Base-by-base conservation (phyloP, 2,113 vertebrate species). In the Pseudorasbora parva region DNA sequence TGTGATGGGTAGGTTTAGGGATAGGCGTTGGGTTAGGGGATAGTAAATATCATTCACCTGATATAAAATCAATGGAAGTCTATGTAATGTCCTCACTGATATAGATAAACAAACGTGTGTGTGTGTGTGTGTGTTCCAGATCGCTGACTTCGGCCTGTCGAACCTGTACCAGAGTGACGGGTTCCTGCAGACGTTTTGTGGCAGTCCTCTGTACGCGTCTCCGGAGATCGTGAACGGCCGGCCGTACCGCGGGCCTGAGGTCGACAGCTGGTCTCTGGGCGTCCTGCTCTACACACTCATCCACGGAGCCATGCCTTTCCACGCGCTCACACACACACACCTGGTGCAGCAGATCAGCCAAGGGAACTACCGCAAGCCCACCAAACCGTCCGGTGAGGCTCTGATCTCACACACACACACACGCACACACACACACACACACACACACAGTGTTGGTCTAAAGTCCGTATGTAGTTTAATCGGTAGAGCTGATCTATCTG, bases 191-290 rank as follows among this genome's bases (percentile, higher is more conserved):
- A 99, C 98, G 0, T 99, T 95, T 89, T 99, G 98, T 0, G 98
- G 98, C 51, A 99, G 98, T 82, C 98, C 98, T 0, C 93, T 99
- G 60, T 99, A 99, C 0, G 98, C 98, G 0, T 99, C 98, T 0
- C 98, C 98, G 0, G 98, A 99, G 91, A 99, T 99, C 1, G 95
- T 99, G 85, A 98, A 99, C 0, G 98, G 98, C 4, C 93, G 95
- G 23, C 98, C 98, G 0, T 99, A 99, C 92, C 93, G 72, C 6
- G 98, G 98, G 4, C 87, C 91, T 0, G 95, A 99, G 95, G 98
- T 99, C 88, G 98, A 99, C 92, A 98, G 97, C 86, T 99, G 98
- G 98, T 98, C 98, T 51, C 93, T 99, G 33, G 98, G 98, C 0
- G 98, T 99, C 10, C 94, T 99, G 1, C 93, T 99, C 17, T 99